Base-by-base conservation (phyloP, 2,888 invertebrate species). In the Temnothorax unifasciatus region DNA sequence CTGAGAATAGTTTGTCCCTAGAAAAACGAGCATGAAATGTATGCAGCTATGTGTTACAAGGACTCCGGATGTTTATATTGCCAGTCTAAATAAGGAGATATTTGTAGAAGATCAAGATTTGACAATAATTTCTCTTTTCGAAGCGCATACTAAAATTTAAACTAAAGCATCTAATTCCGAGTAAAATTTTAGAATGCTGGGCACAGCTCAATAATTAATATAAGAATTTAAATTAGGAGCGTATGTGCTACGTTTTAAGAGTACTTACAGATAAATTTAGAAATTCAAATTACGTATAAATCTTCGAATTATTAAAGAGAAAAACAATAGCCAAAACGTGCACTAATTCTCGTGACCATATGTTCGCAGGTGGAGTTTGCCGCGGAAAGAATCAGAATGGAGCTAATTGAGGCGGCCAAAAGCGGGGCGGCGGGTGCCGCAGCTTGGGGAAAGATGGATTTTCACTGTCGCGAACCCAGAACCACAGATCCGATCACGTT, bases 401-500 rank as follows among this genome's bases (percentile, higher is more conserved):
- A 99, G 95, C 96, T 99, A 75, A 97, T 99, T 89, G 98, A 99
- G 94, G 95, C 99, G 94, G 98, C 98, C 15, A 96, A 97, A 73
- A 97, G 97, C 61, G 98, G 98, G 47, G 97, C 98, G 52, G 97
- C 97, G 0, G 94, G 94, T 47, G 93, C 94, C 41, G 93, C 93
- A 5, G 94, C 93, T 77, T 95, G 94, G 94, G 99, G 99, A 2
- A 96, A 97, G 82, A 96, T 99, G 88, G 97, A 98, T 94, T 98
- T 98, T 95, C 97, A 97, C 93, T 99, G 98, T 94, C 97, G 97
- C 15, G 97, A 98, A 79, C 97, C 97, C 0, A 98, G 97, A 94
- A 96, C 97, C 29, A 97, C 97, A 81, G 98, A 99, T 95, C 98
- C 99, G 0, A 97, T 99, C 90, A 98, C 98, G 2, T 99, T 99